Base-by-base conservation (phyloP, 2,113 vertebrate genomes). In the human (Homo sapiens) region DNA sequence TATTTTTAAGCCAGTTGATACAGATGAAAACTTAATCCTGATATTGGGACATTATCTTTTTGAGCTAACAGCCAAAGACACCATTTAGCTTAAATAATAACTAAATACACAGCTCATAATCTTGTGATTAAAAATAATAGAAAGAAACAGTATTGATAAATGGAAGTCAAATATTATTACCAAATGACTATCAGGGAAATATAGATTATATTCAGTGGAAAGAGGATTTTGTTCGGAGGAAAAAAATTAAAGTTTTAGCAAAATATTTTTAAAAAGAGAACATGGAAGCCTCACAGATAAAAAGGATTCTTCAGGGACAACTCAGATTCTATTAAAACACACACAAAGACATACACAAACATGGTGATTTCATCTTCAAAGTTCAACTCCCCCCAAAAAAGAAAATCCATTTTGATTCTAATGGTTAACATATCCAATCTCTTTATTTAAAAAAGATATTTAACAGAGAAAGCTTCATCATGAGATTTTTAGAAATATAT, bases 1-100 rank as follows among this genome's bases (percentile, higher is more conserved):
- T 98, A 98, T 99, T 99, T 99, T 98, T 98, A 98, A 99, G 98
- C 98, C 98, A 98, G 98, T 98, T 98, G 98, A 99, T 99, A 98
- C 48, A 97, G 98, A 99, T 98, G 98, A 98, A 98, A 98, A 99
- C 98, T 99, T 99, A 99, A 99, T 99, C 98, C 98, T 38, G 1
- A 98, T 98, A 98, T 97, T 61, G 90, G 98, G 96, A 97, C 97
- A 98, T 98, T 98, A 98, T 98, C 98, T 96, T 97, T 98, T 98
- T 45, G 45, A 98, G 97, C 97, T 95, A 98, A 98, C 89, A 98
- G 97, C 95, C 96, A 97, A 97, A 98, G 97, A 98, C 97, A 98
- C 93, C 97, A 98, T 98, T 99, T 99, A 96, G 98, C 97, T 98
- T 97, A 98, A 98, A 88, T 94, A 97, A 98, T 90, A 97, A 98